Evolutionary conservation across 2,888 invertebrate genomes (phyloP), one percentile per base, ranked within the genome.

Genomic region (Sarcophaga carnaria): DNA sequence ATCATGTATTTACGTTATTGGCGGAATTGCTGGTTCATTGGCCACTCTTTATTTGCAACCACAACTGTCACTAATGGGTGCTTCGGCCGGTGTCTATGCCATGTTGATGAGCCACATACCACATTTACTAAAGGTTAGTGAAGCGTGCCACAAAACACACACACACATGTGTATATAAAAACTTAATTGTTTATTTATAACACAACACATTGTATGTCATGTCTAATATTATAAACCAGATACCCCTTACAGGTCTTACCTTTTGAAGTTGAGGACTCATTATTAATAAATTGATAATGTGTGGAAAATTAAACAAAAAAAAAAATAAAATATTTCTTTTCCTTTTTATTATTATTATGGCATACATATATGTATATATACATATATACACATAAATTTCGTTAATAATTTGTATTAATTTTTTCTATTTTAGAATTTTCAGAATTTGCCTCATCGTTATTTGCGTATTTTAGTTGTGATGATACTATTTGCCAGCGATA

Each of bases 11-110:
- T 98, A 98, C 94, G 91, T 95, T 88, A 95, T 95, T 12, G 97
- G 98, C 27, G 96, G 97, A 88, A 94, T 96, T 67, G 96, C 96
- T 74, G 97, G 97, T 88, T 96, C 97, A 54, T 94, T 97, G 86
- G 96, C 96, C 67, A 96, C 96, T 1, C 96, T 96, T 45, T 95
- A 96, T 80, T 94, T 97, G 90, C 96, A 97, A 92, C 96, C 97
- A 45, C 94, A 94, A 85, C 96, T 97, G 85, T 95, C 96, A 90
- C 95, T 98, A 89, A 96, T 97, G 71, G 98, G 98, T 25, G 97
- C 98, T 60, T 98, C 98, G 0, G 98, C 97, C 1, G 98, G 98
- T 10, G 97, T 98, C 80, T 98, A 98, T 93, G 97, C 97, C 37
- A 94, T 98, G 88, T 95, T 98, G 86, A 96, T 97, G 75, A 97